Conservation (phyloP, 1,140 invertebrate genomes). For the Leptinotarsa lineolata region DNA sequence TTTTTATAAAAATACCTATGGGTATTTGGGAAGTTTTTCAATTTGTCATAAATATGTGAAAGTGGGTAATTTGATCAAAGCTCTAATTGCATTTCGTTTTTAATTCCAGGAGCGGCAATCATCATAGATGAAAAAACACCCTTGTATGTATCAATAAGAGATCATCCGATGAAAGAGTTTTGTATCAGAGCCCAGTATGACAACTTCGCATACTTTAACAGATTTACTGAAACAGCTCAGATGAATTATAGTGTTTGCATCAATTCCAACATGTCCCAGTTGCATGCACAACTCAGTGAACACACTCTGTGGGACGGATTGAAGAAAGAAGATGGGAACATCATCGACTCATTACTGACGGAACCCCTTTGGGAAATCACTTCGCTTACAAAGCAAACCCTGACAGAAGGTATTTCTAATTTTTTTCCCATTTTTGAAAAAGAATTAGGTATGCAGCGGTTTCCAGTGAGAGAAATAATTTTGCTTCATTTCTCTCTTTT, state of each 20-base stretch:
- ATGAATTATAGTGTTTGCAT: conserved; percentile 87
- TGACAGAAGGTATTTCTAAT: conserved; percentile 61
- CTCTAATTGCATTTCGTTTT: not conserved
- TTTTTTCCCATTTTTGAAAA: too few relatives aligned
- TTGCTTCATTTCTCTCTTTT: too few relatives aligned
- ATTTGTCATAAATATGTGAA: too few relatives aligned
- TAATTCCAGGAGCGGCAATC: conserved; percentile 69
- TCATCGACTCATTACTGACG: conserved; percentile 74
- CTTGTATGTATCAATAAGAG: conserved; percentile 74
- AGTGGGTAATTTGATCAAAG: too few relatives aligned
- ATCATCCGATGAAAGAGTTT: conserved; percentile 64
- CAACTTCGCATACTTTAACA: conserved; percentile 76
- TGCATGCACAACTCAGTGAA: conserved; percentile 74
- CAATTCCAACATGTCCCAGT: conserved; percentile 68
- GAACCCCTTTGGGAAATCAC: conserved; percentile 86
- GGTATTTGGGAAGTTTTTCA: too few relatives aligned
- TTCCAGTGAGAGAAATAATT: too few relatives aligned
- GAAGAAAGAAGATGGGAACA: conserved; percentile 72
- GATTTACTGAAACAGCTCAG: conserved; percentile 65
- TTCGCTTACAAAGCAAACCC: conserved; percentile 63
- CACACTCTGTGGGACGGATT: conserved; percentile 81
- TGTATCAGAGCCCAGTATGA: conserved; percentile 77
- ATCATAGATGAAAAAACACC: conserved; percentile 77
- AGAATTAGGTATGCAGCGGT: too few relatives aligned
- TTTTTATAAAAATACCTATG: too few relatives aligned